Evolutionary conservation across 2,113 vertebrate genomes (phyloP).

Genomic region (Urocitellus parryii): DNA sequence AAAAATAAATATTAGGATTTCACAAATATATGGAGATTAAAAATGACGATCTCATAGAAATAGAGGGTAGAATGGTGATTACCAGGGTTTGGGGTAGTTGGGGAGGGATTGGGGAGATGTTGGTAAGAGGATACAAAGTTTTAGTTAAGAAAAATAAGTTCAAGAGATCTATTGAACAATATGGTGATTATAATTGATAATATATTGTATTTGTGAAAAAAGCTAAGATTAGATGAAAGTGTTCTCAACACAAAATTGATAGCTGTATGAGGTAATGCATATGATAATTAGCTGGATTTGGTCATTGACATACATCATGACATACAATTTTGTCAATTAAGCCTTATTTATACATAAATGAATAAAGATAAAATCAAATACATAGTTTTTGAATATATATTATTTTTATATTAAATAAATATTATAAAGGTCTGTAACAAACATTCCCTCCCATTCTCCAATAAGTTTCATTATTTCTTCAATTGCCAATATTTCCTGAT

Average conservation of each 20-base stretch:
- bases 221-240: neutral
- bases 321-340: neutral
- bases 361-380: neutral
- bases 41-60: neutral
- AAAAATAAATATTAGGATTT: neutral
- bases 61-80: neutral
- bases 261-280: neutral
- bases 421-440: neutral
- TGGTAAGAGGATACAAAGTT: neutral
- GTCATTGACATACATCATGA: neutral
- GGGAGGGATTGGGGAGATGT: neutral
- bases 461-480: neutral
- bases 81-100: neutral
- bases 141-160: neutral
- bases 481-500: conserved; percentile 16
- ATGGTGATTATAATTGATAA: neutral
- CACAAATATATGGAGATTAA: neutral
- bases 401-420: neutral
- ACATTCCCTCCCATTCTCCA: neutral
- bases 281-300: neutral
- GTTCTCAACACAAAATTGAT: neutral
- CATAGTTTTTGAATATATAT: neutral
- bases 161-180: neutral
- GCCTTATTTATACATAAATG: neutral
- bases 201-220: neutral